Percentiles rank a stretch among this genome's conserved stretches.
Evolutionary conservation across 2,797 vertebrate genomes (phyloP).

Genomic region (Mormyrops boulengeri): DNA sequence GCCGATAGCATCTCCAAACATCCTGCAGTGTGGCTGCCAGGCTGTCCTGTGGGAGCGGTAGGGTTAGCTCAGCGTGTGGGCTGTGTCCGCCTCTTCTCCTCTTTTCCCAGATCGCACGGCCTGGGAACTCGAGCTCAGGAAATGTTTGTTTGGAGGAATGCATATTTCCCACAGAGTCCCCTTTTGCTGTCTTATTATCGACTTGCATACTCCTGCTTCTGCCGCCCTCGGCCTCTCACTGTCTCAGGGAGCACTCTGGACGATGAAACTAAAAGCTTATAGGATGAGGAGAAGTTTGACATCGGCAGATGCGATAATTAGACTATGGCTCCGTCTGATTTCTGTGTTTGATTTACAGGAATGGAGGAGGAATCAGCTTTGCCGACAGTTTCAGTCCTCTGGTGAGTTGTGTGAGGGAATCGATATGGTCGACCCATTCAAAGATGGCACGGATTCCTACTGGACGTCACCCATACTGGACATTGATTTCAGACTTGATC

Average conservation of each 20-base stretch:
- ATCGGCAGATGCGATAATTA: background rate
- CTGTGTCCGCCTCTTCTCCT: background rate
- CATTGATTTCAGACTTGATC: background rate
- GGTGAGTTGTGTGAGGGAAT: background rate
- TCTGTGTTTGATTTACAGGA: background rate
- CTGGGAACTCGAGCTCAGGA: background rate
- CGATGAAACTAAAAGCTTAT: background rate
- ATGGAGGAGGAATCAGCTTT: background rate
- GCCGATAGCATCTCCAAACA: background rate
- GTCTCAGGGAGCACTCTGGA: background rate
- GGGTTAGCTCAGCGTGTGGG: background rate
- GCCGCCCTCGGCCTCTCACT: background rate
- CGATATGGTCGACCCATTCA: background rate
- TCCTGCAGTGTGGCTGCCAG: background rate
- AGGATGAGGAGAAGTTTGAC: background rate
- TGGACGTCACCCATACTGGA: background rate
- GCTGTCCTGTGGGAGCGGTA: background rate
- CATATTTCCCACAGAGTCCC: conserved; percentile 13
- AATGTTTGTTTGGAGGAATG: conserved; percentile 7
- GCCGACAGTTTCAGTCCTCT: background rate
- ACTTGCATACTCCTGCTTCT: background rate
- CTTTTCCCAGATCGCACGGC: background rate
- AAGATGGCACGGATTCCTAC: background rate
- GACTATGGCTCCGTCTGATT: background rate
- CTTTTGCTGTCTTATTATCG: background rate